These are phyloP conservation scores for Epizoanthus fatuus DNA, from an alignment of 92 coral and sea anemone species.

Conservation along the genomic window DNA sequence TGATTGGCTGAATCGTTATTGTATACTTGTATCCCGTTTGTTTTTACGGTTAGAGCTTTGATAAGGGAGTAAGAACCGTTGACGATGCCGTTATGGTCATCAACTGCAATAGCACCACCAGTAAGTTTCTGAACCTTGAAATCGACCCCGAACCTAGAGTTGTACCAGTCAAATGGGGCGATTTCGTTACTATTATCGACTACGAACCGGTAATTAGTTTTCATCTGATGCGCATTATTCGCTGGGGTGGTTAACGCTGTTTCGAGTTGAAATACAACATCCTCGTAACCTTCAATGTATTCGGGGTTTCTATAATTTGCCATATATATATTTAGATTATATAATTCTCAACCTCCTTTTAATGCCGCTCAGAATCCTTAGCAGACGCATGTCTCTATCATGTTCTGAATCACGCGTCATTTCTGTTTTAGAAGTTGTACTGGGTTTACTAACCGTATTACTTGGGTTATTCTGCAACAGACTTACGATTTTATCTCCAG, in stretches of 20 bases:
- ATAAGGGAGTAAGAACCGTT: neutral
- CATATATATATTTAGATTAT: too few species aligned
- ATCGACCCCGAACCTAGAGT: neutral
- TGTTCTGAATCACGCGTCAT: too few species aligned
- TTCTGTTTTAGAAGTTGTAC: neutral
- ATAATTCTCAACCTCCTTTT: too few species aligned
- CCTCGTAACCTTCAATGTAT: neutral
- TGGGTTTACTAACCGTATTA: neutral
- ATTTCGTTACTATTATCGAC: neutral
- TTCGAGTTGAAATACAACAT: too few species aligned
- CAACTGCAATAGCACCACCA: neutral
- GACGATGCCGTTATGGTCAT: neutral
- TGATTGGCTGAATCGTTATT: neutral
- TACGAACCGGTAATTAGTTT: constrained; percentile 2
- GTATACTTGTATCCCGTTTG: neutral
- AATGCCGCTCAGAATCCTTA: too few species aligned
- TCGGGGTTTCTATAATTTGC: neutral
- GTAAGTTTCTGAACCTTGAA: constrained; percentile 1
- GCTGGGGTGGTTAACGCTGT: too few species aligned
- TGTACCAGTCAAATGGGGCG: constrained; percentile 15
- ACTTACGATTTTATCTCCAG: neutral
- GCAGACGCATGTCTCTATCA: too few species aligned
- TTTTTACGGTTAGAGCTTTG: neutral
- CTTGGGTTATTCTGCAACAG: neutral
- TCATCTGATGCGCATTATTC: neutral